Conservation (phyloP, 2,113 vertebrate genomes). For the Triplophysa dalaica region DNA sequence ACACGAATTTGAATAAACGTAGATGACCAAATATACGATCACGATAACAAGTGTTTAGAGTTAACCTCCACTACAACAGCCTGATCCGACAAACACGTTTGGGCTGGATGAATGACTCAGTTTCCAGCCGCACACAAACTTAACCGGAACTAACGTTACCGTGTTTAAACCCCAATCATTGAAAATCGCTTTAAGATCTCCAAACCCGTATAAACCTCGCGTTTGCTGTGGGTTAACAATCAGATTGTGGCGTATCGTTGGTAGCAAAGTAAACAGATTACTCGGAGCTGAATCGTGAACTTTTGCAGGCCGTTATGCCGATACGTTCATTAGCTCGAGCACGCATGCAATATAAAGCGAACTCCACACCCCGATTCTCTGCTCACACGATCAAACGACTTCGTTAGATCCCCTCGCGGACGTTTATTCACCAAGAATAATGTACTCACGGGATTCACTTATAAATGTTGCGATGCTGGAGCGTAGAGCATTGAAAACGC, state of each 20-base stretch:
- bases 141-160: slow-evolving; percentile 30
- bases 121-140: slow-evolving; percentile 11
- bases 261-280: not conserved
- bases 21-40: not conserved
- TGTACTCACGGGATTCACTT: not conserved
- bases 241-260: not conserved
- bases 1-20: not conserved
- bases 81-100: not conserved
- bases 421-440: not conserved
- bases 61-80: not conserved
- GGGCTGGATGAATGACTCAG: slow-evolving; percentile 27
- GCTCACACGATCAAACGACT: slow-evolving; percentile 16
- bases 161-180: not conserved
- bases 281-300: not conserved
- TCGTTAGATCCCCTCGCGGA: slow-evolving; percentile 13
- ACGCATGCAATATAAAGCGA: slow-evolving; percentile 27
- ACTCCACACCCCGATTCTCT: slow-evolving; percentile 13
- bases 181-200: not conserved
- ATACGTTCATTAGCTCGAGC: slow-evolving; percentile 28
- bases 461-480: slow-evolving; percentile 25
- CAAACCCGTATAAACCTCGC: not conserved
- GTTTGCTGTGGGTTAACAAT: not conserved
- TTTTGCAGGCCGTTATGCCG: slow-evolving; percentile 33
- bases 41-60: not conserved
- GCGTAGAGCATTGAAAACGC: slow-evolving; percentile 49